Evolutionary conservation across 2,797 vertebrate species (phyloP), one percentile per base, ranked within the genome.

Genomic region (Neosilurus hyrtlii): DNA sequence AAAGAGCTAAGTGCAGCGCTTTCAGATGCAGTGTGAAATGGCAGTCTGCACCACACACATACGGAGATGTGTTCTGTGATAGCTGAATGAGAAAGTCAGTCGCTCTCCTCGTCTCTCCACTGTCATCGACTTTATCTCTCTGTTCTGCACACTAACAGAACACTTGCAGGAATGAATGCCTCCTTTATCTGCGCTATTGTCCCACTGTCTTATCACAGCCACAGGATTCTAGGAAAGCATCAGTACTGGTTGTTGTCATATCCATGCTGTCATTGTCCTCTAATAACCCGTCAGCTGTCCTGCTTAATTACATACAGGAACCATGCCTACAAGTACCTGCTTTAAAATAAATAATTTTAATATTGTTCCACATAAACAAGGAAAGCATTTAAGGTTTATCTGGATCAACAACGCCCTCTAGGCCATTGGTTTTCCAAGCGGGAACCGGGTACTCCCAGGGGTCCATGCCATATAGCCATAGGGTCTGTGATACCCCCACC

Each of bases 251-350:
- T 67, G 81, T 79, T 74, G 84, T 83, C 70, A 72, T 59, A 49
- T n/a, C 14, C 52, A 83, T 73, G 76, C 49, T 35, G 63, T 15
- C 52, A 71, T 75, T 65, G 11, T 80, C 56, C 62, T 79, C 22
- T 73, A 83, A 83, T 67, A 86, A 87, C 85, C 81, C 43, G 78
- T 88, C 87, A 76, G 90, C 86, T 86, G 74, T 76, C 85, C 75
- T 86, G 88, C 84, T 87, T 92, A 90, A 91, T 91, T 89, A 92
- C 86, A 81, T n/a, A n/a, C 66, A 80, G 85, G 82, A 84, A 81
- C 62, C 65, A 79, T 79, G 59, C 62, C 75, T 82, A 56, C 82
- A 81, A 77, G 79, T 54, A 8, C 76, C 82, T 82, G 43, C 1
- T 52, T 82, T 79, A 35, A 51, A 87, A 84, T 76, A 82, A 91